Evolutionary conservation across 2,113 vertebrate genomes (phyloP).

Genomic region (Vulpes lagopus): DNA sequence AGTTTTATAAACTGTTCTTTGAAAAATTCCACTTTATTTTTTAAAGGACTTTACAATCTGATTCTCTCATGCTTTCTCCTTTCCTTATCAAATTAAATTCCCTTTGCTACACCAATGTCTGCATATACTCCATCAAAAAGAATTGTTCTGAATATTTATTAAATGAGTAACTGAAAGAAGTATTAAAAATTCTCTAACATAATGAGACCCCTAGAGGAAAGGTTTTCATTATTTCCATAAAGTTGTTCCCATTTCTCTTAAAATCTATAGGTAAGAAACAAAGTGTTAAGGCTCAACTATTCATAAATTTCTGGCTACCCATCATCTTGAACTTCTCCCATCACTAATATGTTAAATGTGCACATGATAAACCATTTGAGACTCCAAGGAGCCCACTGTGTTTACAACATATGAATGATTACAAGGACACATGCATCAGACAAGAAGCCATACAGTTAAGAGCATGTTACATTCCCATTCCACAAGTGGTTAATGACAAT

Average conservation of each 20-base stretch:
- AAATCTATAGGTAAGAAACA: neutral
- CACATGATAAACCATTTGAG: neutral
- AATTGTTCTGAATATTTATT: slow-evolving; percentile 32
- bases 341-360: neutral
- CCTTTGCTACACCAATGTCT: neutral
- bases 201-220: neutral
- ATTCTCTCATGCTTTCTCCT: neutral
- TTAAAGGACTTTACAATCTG: neutral
- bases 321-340: neutral
- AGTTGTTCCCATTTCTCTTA: slow-evolving; percentile 27
- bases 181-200: slow-evolving; percentile 58
- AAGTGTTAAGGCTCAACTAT: neutral
- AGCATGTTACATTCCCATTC: slow-evolving; percentile 74
- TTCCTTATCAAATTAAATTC: neutral
- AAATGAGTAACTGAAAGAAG: neutral
- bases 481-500: slow-evolving; percentile 74
- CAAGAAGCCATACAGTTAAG: slow-evolving; percentile 75
- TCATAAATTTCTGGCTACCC: slow-evolving; percentile 26
- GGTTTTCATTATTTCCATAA: slow-evolving; percentile 24
- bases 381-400: slow-evolving; percentile 10
- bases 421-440: slow-evolving; percentile 79
- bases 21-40: neutral
- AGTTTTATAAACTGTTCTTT: neutral
- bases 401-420: slow-evolving; percentile 41
- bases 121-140: neutral